Evolutionary conservation across 2,113 vertebrate genomes (phyloP), one percentile per base, ranked within the genome.

Genomic region (Hyperopisus bebe): DNA sequence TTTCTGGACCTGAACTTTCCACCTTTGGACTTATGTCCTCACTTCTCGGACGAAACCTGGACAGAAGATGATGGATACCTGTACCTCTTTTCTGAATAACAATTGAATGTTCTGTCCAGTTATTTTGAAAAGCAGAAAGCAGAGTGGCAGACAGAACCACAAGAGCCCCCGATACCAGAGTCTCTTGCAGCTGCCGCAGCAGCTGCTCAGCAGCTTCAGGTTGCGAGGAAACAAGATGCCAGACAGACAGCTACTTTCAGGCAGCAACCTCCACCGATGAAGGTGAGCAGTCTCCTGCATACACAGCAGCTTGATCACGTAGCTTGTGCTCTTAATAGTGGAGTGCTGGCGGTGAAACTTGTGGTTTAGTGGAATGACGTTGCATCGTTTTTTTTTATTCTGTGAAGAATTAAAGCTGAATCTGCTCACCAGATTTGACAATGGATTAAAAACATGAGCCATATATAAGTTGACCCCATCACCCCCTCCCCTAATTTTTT

Each of bases 71-170:
- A n/a, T 2, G 62, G 62, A 66, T 39, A 39, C 70, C 83, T 31
- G 46, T 83, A 21, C 21, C 48, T 13, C 19, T 89, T 35, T 27
- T 27, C 62, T 27, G 62, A 27, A 27, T 66, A 13, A 31, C 62
- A 27, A 5, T 70, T 31, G 27, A 70, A 70, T 70, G 27, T 47
- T 70, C 62, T 66, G 27, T 70, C 19, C 51, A 99, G 98, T 94
- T 99, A 99, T 95, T 99, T 99, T 93, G 98, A 99, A 94, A 99
- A 99, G 95, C 98, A 99, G 94, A 99, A 99, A 94, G 98, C 98
- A 0, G 98, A 99, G 91, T 99, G 98, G 98, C 98, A 99, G 94
- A 99, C 98, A 24, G 98, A 99, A 93, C 97, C 98, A 0, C 97
- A 97, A 89, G 98, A 99, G 91, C 98, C 98, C 5, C 96, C 97